A percentile compares a stretch with the other conserved stretches of the same genome.
These are phyloP conservation scores for Nicator chloris DNA, from an alignment of 2,113 vertebrate species.

Conservation along the genomic window DNA sequence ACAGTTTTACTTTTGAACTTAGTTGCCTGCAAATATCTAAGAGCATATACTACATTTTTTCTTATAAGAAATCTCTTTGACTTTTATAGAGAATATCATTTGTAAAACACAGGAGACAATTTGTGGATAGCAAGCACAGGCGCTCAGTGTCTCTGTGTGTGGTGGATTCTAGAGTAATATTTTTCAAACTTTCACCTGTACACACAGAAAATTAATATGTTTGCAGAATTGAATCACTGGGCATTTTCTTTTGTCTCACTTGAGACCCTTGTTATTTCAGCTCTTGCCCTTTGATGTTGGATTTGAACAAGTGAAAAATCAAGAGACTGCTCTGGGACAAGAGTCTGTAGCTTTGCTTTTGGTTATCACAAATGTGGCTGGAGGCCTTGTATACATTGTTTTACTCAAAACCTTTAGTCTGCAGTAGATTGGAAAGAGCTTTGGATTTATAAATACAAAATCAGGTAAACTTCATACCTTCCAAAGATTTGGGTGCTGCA, in stretches of 20 bases:
- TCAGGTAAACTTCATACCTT: not conserved
- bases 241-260: not conserved
- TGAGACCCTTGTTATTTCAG: not conserved
- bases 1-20: not conserved
- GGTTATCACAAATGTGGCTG: not conserved
- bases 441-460: not conserved
- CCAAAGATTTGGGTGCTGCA: not conserved
- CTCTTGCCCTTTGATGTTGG: not conserved
- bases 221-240: not conserved
- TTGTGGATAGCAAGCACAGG: not conserved
- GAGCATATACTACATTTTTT: not conserved
- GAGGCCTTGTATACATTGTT: not conserved
- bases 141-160: not conserved
- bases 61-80: not conserved
- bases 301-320: not conserved
- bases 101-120: not conserved
- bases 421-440: not conserved
- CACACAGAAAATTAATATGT: not conserved
- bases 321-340: not conserved
- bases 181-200: not conserved
- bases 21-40: not conserved
- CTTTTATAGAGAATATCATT: not conserved
- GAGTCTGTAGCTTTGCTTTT: not conserved
- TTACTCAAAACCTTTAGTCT: not conserved
- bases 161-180: not conserved